phyloP scores from a whole-genome alignment of 2,888 invertebrate genomes.

The Antitype chi region DNA sequence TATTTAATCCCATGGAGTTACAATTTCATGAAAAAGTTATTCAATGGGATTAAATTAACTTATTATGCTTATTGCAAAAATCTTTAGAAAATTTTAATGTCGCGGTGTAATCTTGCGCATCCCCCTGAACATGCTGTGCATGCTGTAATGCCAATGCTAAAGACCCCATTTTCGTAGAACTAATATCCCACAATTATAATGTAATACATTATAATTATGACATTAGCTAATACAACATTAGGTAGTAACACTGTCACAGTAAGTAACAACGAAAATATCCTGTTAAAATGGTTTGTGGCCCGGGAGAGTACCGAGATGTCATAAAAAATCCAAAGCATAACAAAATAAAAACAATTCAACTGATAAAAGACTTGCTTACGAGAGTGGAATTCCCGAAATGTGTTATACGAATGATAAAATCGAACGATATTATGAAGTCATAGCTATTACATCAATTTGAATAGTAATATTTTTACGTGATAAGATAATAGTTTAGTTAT shows the following conservation, averaged over 20 bases:
- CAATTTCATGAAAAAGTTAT: too few species aligned
- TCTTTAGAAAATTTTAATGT: too few species aligned
- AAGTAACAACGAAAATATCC: background rate
- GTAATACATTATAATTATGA: background rate
- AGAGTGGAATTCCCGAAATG: conserved; percentile 49
- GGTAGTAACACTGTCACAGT: background rate
- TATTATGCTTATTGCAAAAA: too few species aligned
- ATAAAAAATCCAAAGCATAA: conserved; percentile 3
- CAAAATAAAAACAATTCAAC: conserved; percentile 39
- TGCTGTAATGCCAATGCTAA: too few species aligned
- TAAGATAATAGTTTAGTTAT: conserved; percentile 12
- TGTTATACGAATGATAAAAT: conserved; percentile 20
- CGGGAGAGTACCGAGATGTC: conserved; percentile 32
- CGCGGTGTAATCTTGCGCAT: too few species aligned
- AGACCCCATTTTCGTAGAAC: background rate
- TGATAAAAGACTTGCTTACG: conserved; percentile 41
- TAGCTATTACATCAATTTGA: conserved; percentile 3
- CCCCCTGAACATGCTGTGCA: too few species aligned
- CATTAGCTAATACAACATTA: background rate
- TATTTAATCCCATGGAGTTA: too few species aligned
- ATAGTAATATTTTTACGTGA: conserved; percentile 10
- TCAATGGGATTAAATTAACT: too few species aligned
- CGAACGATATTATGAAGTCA: conserved; percentile 7
- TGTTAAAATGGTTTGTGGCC: background rate
- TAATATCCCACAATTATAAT: background rate